These are phyloP conservation scores for Mesoligia furuncula DNA, from an alignment of 2,888 invertebrate species.

Conservation along the genomic window DNA sequence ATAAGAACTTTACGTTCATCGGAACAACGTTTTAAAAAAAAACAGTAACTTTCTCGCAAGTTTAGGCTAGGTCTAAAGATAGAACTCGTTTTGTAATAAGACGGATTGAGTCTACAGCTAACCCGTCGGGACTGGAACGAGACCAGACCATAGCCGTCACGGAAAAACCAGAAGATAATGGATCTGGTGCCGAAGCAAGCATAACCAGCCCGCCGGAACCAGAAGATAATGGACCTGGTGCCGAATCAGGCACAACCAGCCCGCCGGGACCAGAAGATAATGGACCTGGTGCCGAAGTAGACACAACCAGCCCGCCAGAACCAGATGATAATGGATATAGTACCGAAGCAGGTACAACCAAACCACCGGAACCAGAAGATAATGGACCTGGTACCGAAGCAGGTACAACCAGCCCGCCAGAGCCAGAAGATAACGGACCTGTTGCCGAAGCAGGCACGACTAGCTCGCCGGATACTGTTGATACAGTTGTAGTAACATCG, in stretches of 20 bases:
- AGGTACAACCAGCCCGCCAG: not conserved
- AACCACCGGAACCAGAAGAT: not conserved
- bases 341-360: not conserved
- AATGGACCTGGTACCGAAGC: not conserved
- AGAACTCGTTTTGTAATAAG: not conserved
- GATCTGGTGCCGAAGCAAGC: not conserved
- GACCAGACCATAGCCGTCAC: not conserved
- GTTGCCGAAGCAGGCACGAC: not conserved
- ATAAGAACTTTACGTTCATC: too few relatives aligned
- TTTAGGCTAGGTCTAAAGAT: not conserved
- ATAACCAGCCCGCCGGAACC: not conserved
- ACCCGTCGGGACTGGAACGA: not conserved
- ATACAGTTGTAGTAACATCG: constrained; percentile 69
- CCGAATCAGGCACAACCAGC: not conserved
- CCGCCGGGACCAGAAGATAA: not conserved
- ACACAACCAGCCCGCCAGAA: not conserved
- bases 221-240: not conserved
- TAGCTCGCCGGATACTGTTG: not conserved
- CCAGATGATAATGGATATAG: not conserved
- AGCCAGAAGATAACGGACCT: not conserved
- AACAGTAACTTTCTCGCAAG: not conserved
- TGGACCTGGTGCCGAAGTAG: not conserved
- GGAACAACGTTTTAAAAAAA: not conserved
- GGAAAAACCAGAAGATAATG: not conserved
- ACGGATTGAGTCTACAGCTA: not conserved